Conservation (phyloP, 2,113 vertebrate genomes). For the Syngnathus scovelli region DNA sequence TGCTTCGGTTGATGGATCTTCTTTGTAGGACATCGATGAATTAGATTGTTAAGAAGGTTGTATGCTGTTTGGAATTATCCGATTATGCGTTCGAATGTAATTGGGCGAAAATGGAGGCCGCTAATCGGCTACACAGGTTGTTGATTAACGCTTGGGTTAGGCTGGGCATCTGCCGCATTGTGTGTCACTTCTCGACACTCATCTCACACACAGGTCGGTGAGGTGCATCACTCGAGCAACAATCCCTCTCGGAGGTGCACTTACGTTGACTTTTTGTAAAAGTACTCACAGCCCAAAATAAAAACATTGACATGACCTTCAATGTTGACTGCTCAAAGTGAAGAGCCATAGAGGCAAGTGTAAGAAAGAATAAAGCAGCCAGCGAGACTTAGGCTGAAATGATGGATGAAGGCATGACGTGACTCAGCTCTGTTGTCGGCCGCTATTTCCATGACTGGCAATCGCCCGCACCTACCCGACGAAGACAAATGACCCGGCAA, state of each 20-base stretch:
- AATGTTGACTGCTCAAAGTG: neutral
- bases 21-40: neutral
- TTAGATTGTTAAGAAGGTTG: neutral
- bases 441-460: conserved; percentile 51
- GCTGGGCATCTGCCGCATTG: neutral
- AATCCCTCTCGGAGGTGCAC: neutral
- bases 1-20: neutral
- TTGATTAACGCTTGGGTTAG: neutral
- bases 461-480: conserved; percentile 38
- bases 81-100: neutral
- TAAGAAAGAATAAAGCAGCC: conserved; percentile 17
- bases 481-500: conserved; percentile 62
- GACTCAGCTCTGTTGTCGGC: conserved; percentile 57
- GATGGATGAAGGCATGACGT: conserved; percentile 55
- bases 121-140: neutral
- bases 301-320: neutral
- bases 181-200: too few species aligned
- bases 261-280: neutral
- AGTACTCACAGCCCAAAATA: neutral
- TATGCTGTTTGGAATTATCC: neutral
- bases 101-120: neutral
- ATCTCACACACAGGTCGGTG: too few species aligned
- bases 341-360: neutral
- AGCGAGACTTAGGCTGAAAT: conserved; percentile 53
- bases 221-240: neutral